Conservation (phyloP, 2,888 invertebrate genomes). For the Meloe dianella region DNA sequence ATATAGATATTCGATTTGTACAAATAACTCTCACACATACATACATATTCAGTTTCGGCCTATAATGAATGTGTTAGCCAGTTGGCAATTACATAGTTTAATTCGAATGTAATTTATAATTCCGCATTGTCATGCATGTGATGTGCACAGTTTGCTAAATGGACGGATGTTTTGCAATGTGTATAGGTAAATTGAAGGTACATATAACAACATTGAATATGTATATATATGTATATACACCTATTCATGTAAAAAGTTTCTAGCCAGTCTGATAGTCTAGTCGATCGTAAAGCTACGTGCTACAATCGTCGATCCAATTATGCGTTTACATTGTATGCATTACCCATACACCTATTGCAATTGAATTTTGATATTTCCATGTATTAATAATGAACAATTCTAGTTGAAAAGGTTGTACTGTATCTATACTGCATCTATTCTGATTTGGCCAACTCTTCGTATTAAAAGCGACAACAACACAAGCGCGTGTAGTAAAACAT, state of each 20-base stretch:
- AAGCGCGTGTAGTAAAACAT: too few relatives aligned
- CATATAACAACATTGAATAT: constrained; percentile 23
- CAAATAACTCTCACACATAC: constrained; percentile 18
- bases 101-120: constrained; percentile 62
- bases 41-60: constrained; percentile 34
- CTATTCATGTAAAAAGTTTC: background rate
- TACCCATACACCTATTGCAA: constrained; percentile 9
- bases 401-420: background rate
- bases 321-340: constrained; percentile 22
- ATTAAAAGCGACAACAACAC: too few relatives aligned
- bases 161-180: constrained; percentile 54
- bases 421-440: background rate
- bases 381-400: background rate
- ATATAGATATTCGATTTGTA: constrained; percentile 5
- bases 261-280: constrained; percentile 33
- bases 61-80: constrained; percentile 59
- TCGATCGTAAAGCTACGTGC: constrained; percentile 44
- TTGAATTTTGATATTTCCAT: background rate
- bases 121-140: constrained; percentile 61
- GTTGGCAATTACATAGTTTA: constrained; percentile 62
- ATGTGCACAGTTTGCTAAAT: constrained; percentile 59
- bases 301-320: constrained; percentile 29
- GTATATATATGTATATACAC: background rate
- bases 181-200: constrained; percentile 51
- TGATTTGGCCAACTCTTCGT: background rate